A percentile compares a stretch with the other conserved stretches of the same genome.
Evolutionary conservation across 2,113 vertebrate genomes (phyloP).

Genomic region (Spea multiplicata): DNA sequence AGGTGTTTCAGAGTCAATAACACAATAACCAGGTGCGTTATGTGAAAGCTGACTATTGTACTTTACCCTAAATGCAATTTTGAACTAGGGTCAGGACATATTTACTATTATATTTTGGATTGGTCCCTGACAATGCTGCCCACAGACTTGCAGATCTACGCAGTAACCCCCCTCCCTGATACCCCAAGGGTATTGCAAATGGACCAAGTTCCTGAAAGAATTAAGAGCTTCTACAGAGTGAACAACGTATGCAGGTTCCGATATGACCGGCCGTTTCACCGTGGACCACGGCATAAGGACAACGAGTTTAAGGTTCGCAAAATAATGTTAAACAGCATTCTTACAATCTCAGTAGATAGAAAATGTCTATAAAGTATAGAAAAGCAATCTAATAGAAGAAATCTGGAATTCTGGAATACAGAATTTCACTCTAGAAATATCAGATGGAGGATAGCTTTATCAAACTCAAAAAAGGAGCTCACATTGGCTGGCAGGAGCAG

Average conservation of each 20-base stretch:
- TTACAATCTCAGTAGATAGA: neutral
- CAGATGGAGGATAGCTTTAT: no score
- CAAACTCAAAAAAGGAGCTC: no score
- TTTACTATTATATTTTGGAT: constrained; percentile 8
- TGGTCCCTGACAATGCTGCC: constrained; percentile 60
- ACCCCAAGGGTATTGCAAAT: constrained; percentile 89
- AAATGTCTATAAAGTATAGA: no score
- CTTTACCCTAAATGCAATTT: no score
- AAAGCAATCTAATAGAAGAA: no score
- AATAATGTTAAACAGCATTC: neutral
- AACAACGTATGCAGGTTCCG: constrained; percentile 96
- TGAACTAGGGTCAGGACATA: no score
- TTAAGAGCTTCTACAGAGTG: constrained; percentile 98
- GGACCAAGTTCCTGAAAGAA: constrained; percentile 93
- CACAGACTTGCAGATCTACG: constrained; percentile 88
- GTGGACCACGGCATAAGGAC: constrained; percentile 94
- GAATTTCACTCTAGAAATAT: no score
- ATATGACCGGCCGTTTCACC: constrained; percentile 96
- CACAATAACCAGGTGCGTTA: no score
- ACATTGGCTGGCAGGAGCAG: no score
- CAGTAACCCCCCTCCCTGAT: constrained; percentile 94
- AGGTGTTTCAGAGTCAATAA: no score
- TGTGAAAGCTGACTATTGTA: no score
- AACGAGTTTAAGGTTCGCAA: constrained; percentile 92
- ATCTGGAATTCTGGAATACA: no score